phyloP scores from a whole-genome alignment of 2,797 vertebrate species.

The Huso huso region DNA sequence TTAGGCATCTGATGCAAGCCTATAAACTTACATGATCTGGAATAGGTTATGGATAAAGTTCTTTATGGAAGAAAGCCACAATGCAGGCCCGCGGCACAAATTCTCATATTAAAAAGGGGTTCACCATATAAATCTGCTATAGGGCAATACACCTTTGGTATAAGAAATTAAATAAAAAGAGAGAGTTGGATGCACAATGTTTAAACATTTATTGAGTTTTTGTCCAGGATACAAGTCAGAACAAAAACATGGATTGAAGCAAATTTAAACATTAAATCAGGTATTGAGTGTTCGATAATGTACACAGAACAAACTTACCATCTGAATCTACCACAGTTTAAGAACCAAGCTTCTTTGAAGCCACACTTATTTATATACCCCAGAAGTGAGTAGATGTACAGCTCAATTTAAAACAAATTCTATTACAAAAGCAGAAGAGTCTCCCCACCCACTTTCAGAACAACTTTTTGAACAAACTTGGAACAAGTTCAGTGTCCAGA shows the following conservation, averaged over 20 bases:
- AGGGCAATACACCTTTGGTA: no score
- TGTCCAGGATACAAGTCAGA: conserved; percentile 54
- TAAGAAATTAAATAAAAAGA: not conserved
- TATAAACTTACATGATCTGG: no score
- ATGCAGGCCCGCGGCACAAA: no score
- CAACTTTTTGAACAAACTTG: not conserved
- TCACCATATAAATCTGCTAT: no score
- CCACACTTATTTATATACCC: conserved; percentile 54
- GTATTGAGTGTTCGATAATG: conserved; percentile 25
- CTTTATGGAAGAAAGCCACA: no score
- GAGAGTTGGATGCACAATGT: not conserved
- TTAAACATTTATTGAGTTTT: conserved; percentile 44
- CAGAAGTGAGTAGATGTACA: conserved; percentile 58
- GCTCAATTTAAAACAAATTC: conserved; percentile 38
- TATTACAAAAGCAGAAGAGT: conserved; percentile 45
- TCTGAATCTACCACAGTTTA: conserved; percentile 10
- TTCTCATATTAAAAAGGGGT: not conserved
- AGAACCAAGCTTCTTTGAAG: conserved; percentile 66
- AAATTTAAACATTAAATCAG: conserved; percentile 30
- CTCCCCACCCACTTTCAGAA: conserved; percentile 19
- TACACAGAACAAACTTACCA: conserved; percentile 21
- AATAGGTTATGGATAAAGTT: no score
- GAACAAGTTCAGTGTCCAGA: conserved; percentile 35
- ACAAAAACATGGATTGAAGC: conserved; percentile 26
- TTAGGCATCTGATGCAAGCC: no score